Base-by-base conservation (phyloP, 2,113 vertebrate species). In the Seriola rivoliana region DNA sequence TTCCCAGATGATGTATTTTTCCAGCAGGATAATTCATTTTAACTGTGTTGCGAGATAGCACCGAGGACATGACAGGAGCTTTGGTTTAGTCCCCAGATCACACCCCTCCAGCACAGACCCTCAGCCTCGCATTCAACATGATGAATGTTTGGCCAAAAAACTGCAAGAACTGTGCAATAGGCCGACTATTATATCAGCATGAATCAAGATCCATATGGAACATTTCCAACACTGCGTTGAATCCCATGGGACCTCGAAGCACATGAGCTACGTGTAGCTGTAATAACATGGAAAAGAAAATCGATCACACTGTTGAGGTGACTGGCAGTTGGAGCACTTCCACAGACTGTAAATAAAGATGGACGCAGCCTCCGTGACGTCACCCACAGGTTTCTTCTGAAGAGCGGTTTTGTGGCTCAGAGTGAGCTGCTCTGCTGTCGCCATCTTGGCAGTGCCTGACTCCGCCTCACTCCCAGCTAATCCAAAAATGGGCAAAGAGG, bases 1-100 rank as follows among this genome's bases (percentile, higher is more conserved):
- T 75, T 70, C 82, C 63, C 69, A 48, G 46, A 29, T 76, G 62
- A 82, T 71, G 59, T 2, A 78, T 75, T 25, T 63, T 16, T 54
- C 54, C 71, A 32, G 70, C 42, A 36, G 44, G 44, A 16, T 36
- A 1, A 58, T 16, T 23, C 25, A 55, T 60, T 67, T 74, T 67
- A 36, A 77, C 72, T n/a, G 21, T 29, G 70, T 21, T 76, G 54
- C 6, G 16, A 32, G 36, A 46, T 17, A 48, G 21, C 34, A 32
- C 21, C 48, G 12, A 60, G n/a, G 48, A 59, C 66, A 34, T 7
- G 40, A 23, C 14, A 16, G 11, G 7, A 40, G 73, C 68, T 58
- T 21, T 32, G 46, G 62, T 58, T 81, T 34, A 13, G 46, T 62
- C 38, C 23, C 57, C 21, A 75, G 59, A 42, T 13, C 23, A 25